Evolutionary conservation across 1,140 invertebrate genomes (phyloP), one percentile per base, ranked within the genome.

Genomic region (Dufourea novaeangliae): DNA sequence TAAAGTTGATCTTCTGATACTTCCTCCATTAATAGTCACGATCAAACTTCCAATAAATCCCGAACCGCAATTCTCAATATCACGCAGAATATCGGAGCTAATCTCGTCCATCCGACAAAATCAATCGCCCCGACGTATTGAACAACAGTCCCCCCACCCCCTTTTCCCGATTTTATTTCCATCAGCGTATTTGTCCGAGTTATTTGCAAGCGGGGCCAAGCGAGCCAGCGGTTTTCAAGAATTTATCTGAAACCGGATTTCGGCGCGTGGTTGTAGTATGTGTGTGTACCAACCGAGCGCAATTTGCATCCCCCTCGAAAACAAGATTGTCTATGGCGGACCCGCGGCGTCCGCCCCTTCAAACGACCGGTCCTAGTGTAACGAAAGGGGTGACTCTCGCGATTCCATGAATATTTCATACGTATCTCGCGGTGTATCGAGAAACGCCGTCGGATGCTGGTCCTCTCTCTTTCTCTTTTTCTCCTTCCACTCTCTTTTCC

Each of bases 321-420:
- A 64, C 69, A 62, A 74, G 76, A 66, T 72, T 59, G 69, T 64
- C 69, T 57, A 64, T 59, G 39, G 57, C 7, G 37, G 69, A 59
- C 52, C n/a, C 0, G 27, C 29, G 27, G 20, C 20, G 27, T 22
- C 59, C 12, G 6, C 52, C 39, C 54, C 56, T 69, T 68, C 54
- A 67, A 46, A 25, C 20, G 32, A 17, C 62, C 14, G 4, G 52
- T 39, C 25, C 6, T n/a, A 10, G 37, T 61, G 44, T 64, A 70
- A 80, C 72, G 73, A 63, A 70, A 76, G 39, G 66, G 73, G 72
- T 76, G 66, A 76, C 64, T 52, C 46, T 39, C 44, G 8, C 39
- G 32, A 34, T 37, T 22, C 56, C 57, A 80, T 80, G 78, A 80
- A 80, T 80, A 80, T 80, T 80, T 80, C 72, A 80, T 80, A 64